Evolutionary conservation across 1,140 invertebrate species (phyloP), one percentile per base, ranked within the genome.

Genomic region (Magallana ariakensis): DNA sequence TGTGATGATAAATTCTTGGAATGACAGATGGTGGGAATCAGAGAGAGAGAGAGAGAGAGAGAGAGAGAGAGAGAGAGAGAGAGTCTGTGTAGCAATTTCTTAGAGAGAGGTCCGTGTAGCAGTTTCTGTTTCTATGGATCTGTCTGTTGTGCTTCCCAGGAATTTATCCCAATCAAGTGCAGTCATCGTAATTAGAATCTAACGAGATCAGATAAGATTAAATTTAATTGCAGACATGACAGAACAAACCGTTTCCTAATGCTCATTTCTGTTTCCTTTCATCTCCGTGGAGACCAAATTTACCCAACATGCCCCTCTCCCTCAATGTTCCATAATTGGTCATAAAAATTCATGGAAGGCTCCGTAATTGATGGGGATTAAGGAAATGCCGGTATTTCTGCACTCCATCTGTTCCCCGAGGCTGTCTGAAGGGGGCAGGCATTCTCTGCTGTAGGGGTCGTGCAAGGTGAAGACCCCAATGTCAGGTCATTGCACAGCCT

Each of bases 341-440:
- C 66, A 75, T 75, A 75, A 75, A 75, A 75, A 75, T 75, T 75
- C 66, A 75, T 75, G 33, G 66, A 75, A 26, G 22, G 66, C 5
- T 75, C 66, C 13, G 11, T 75, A 33, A 75, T 75, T 75, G 66
- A 22, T 22, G 22, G 22, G 66, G 66, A 75, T 75, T 75, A 75
- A 33, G 22, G 33, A 22, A 70, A 75, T 75, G 19, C 26, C 13
- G 33, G 26, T 75, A 4, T 75, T 75, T 8, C 19, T 26, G n/a
- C 66, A 3, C 66, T 75, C 66, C 66, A 75, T 75, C 66, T 75
- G 66, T 75, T 26, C 66, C 26, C 66, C 1, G 33, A 11, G 22
- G 19, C 66, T 75, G 22, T 75, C 66, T 22, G 33, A 75, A 26
- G 66, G 66, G 22, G 33, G 19, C 19, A 13, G 58, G 15, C 58